Evolutionary conservation across 2,797 vertebrate genomes (phyloP), one percentile per base, ranked within the genome.

Genomic region (Propithecus deckenii): DNA sequence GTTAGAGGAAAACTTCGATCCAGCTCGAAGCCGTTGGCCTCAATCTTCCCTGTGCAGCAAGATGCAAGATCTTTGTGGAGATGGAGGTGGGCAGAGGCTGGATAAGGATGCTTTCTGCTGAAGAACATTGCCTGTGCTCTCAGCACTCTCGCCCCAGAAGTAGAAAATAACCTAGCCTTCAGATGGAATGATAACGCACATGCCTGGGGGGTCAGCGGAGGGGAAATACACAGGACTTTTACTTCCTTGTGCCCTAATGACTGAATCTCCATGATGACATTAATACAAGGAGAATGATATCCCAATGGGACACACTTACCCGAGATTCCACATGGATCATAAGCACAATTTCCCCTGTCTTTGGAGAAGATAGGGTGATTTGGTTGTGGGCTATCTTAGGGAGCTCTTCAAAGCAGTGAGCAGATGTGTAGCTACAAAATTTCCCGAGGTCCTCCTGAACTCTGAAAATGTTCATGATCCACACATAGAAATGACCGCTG

Each of bases 301-400:
- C 17, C 52, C 75, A 2, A 32, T 15, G 2, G 43, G 20, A 1
- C 0, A 4, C 2, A 0, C 98, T 97, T 91, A 99, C 99, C 98
- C 99, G 99, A 57, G 99, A 99, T 95, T 99, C 99, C 22, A 98
- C 98, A 23, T 97, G 98, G 41, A 99, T 97, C 98, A 98, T 98
- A 11, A 98, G 92, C 57, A 98, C 97, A 89, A 99, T 97, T 96
- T 99, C 98, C 81, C 97, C 97, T 25, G 96, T 98, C 38, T 99
- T 98, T 0, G 96, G 80, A 0, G 2, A 22, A 18, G 98, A 80
- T 48, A 98, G 98, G 3, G 95, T 96, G 83, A 99, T 97, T 4
- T 97, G 97, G 15, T 86, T 94, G 61, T 98, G 98, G 7, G 98
- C 98, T 59, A 98, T 98, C 5, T 87, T 96, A 32, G 97, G 98